Percentiles rank a stretch among this genome's conserved stretches.
phyloP scores from a whole-genome alignment of 2,888 invertebrate species.

The Rhamphomyia laevipes region DNA sequence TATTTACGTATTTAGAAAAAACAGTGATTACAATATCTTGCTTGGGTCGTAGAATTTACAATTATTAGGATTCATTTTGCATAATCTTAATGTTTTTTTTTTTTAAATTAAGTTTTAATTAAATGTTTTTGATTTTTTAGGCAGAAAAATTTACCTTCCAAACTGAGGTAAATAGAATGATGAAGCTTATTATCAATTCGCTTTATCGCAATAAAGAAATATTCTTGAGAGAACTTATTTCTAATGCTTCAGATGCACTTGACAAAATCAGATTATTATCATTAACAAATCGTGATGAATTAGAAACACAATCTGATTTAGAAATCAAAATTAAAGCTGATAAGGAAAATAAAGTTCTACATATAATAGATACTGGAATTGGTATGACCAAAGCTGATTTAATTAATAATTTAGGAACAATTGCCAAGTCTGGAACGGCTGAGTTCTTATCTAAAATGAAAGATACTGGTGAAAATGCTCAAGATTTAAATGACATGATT shows the following conservation, averaged over 20 bases:
- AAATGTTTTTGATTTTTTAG: slow-evolving; percentile 16
- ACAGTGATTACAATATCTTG: too few species aligned
- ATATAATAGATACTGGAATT: slow-evolving; percentile 92
- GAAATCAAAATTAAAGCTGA: slow-evolving; percentile 87
- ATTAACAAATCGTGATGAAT: slow-evolving; percentile 69
- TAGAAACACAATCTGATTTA: slow-evolving; percentile 70
- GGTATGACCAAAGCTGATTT: slow-evolving; percentile 95
- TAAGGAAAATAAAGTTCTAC: slow-evolving; percentile 79
- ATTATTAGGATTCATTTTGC: not conserved
- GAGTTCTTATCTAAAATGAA: slow-evolving; percentile 91
- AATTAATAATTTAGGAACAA: slow-evolving; percentile 92
- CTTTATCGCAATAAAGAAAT: slow-evolving; percentile 99
- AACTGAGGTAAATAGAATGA: slow-evolving; percentile 99
- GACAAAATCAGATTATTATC: slow-evolving; percentile 95
- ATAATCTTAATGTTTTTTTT: not conserved
- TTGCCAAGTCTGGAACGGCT: slow-evolving; percentile 95
- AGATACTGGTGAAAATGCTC: slow-evolving; percentile 42
- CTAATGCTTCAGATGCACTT: slow-evolving; percentile 97
- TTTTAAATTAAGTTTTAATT: not conserved
- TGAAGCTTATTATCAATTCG: slow-evolving; percentile 99
- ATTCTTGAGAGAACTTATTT: slow-evolving; percentile 94
- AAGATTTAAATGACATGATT: slow-evolving; percentile 92
- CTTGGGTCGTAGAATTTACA: not conserved
- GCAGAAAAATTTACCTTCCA: slow-evolving; percentile 86
- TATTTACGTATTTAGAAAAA: not conserved